Evolutionary conservation across 1,140 invertebrate species (phyloP).

Genomic region (Hycleus cichorii): DNA sequence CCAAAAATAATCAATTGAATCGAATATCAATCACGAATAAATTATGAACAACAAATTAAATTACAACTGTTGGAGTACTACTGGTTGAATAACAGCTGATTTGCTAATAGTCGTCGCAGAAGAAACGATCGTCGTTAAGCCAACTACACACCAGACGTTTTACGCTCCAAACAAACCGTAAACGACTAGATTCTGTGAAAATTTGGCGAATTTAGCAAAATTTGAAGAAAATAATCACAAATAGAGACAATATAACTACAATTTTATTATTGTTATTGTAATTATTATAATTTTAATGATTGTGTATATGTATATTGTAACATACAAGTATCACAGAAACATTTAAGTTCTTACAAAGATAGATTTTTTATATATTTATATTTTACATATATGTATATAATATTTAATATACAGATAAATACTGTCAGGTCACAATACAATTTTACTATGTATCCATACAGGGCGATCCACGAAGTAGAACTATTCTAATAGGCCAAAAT

Average conservation of each 20-base stretch:
- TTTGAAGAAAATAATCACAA: conserved; percentile 10
- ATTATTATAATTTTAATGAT: conserved; percentile 9
- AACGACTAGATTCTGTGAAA: too few relatives aligned
- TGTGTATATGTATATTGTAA: conserved; percentile 15
- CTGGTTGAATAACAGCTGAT: too few relatives aligned
- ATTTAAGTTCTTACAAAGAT: conserved; percentile 18
- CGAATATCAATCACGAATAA: too few relatives aligned
- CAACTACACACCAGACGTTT: too few relatives aligned
- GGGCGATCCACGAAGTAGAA: too few relatives aligned
- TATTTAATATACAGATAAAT: conserved; percentile 9
- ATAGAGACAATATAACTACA: conserved; percentile 14
- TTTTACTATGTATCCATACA: background rate
- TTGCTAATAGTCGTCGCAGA: too few relatives aligned
- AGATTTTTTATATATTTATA: conserved; percentile 3
- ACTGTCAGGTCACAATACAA: conserved; percentile 15
- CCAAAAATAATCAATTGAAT: too few relatives aligned
- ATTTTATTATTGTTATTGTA: background rate
- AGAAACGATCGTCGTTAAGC: too few relatives aligned
- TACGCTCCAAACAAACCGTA: too few relatives aligned
- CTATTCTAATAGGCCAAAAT: background rate
- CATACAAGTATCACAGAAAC: conserved; percentile 17
- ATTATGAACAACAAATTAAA: too few relatives aligned
- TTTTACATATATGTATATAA: too few relatives aligned
- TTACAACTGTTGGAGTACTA: too few relatives aligned
- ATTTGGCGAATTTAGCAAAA: background rate